Base-by-base conservation (phyloP, 2,888 invertebrate species). In the Marronus borbonicus region DNA sequence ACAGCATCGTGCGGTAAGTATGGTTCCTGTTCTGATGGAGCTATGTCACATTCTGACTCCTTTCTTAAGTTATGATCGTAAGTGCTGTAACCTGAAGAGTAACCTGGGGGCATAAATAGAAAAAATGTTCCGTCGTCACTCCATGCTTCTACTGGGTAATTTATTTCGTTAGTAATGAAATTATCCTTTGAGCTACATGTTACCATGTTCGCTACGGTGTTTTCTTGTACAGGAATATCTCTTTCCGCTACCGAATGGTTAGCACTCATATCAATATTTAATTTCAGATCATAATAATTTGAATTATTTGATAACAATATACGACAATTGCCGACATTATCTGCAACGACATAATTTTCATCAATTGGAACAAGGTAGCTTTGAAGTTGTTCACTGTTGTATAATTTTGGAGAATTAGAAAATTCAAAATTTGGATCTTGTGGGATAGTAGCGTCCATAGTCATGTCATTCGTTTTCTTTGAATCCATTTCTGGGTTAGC, bases 371-470 rank as follows among this genome's bases (percentile, higher is more conserved):
- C 76, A 10, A 76, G 66, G 24, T 80, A 69, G 49, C 80, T 78
- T 28, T 80, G 76, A 17, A 83, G 76, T 80, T 82, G 80, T 36
- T 82, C 80, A 52, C 79, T 72, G 76, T 82, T 80, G 55, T 68
- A 76, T 62, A 82, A 82, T 78, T 81, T 82, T 20, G 83, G 82
- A 3, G 83, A 83, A 76, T 80, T 81, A 3, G 83, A 83, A 79
- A 82, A 83, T 79, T 82, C 82, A 1, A 80, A 20, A 39, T 69
- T 74, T 8, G 77, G 77, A 52, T 82, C 80, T 4, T 81, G 80
- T 58, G 31, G 31, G 5, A 36, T 36, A 5, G 31, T 4, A 5
- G 5, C 5, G 7, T 36, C 31, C 5, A 5, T 5, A 5, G 5
- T 4, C 5, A 36, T 5, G 31, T 36, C 31, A 36, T 36, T 5